Base-by-base conservation (phyloP, 2,113 vertebrate genomes). In the Isichthys henryi region DNA sequence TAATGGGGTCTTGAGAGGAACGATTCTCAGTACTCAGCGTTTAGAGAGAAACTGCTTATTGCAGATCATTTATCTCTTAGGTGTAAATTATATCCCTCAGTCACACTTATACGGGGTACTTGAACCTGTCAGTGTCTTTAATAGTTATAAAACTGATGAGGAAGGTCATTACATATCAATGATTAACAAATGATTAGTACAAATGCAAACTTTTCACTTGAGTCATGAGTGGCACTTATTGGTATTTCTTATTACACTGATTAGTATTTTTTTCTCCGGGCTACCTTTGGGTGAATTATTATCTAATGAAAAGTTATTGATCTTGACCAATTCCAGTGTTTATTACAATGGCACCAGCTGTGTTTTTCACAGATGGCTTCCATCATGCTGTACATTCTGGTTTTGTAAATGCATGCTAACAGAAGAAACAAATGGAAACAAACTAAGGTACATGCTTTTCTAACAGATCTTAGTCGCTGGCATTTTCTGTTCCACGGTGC, bases 371-470 rank as follows among this genome's bases (percentile, higher is more conserved):
- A 39, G 31, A 17, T 77, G 70, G 35, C 15, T 39, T 35, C 39
- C 13, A 5, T 43, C 35, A 19, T 43, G 74, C 74, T 80, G 27
- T 77, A 19, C 13, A 39, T 77, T 39, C 27, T 39, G 31, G 4
- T 35, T 77, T 66, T 39, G 15, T 77, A 77, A 77, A 77, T 77
- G 70, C 15, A 17, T n/a, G 31, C 35, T 43, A 80, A 43, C 74
- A 80, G 31, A 17, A 80, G 35, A 43, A 39, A 43, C 10, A 31
- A 74, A 27, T 35, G 93, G 93, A 92, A 93, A 89, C 93, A 92
- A 92, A 92, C 92, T 91, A 90, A 39, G 11, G 74, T 43, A 80
- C 13, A 39, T 39, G 70, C 4, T 77, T 39, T 9, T 77, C 31
- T 77, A 19, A 77, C 70, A 39, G 27, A 35, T 80, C 74, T 89